Base-by-base conservation (phyloP, 2,888 invertebrate species). In the Drosophila aldrichi region DNA sequence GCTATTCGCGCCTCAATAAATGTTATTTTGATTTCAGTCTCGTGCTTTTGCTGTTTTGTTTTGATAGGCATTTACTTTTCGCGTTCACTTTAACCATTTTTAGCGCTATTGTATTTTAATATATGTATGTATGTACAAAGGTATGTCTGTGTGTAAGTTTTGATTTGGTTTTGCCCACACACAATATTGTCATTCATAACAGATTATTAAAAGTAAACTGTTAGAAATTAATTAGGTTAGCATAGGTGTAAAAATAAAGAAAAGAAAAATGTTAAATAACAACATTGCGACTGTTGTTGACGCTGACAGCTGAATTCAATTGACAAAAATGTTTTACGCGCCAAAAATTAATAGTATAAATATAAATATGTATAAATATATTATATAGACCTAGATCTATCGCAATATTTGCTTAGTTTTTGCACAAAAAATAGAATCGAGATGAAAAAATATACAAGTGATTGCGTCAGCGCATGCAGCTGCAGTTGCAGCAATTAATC, bases 401-500 rank as follows among this genome's bases (percentile, higher is more conserved):
- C n/a, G 40, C 14, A 43, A 20, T 2, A 16, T 52, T 66, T 63
- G 43, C 56, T 54, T 46, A 46, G 16, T 2, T 49, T 43, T 36
- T 65, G n/a, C 41, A 46, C 59, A 51, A 64, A 79, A 79, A 75
- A 79, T 73, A 69, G 56, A 48, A 22, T 34, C 36, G 52, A 64
- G 66, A 61, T 22, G 18, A 65, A 67, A 25, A 51, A 63, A 51
- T 46, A 9, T 40, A 48, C 34, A 52, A 65, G 36, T 73, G 77
- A 73, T 76, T 78, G 72, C 77, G 77, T 71, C 77, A 79, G 70
- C 60, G 69, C 52, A 10, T 52, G 67, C 71, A 76, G 51, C 56
- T 46, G 67, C 80, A 64, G 55, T 25, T 71, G 70, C 70, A 29
- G 58, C 74, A 78, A 84, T 84, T 87, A 84, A 82, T 84, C 74